phyloP scores from a whole-genome alignment of 2,113 vertebrate species.

The Connochaetes taurinus region DNA sequence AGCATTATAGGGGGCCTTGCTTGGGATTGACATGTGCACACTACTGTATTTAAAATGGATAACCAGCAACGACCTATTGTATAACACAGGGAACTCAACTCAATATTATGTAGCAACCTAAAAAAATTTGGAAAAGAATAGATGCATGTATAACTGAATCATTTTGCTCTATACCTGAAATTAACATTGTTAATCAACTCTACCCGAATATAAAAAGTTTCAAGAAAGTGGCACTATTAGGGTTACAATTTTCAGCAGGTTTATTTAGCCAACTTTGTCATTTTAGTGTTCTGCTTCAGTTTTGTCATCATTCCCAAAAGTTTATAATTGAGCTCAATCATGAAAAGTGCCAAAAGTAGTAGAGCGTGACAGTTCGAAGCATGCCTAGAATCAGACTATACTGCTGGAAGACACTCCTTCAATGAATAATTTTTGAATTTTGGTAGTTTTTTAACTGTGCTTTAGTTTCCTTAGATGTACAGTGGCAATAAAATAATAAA shows the following conservation, averaged over 20 bases:
- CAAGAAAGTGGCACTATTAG: neutral
- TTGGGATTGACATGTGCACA: neutral
- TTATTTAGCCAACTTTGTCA: neutral
- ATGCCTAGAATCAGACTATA: neutral
- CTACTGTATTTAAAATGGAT: neutral
- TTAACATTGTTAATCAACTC: neutral
- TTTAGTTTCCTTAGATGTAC: neutral
- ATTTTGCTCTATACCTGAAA: neutral
- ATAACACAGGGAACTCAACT: neutral
- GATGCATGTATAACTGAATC: neutral
- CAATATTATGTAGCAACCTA: neutral
- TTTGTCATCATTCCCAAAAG: neutral
- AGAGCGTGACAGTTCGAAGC: neutral
- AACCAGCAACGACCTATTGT: neutral
- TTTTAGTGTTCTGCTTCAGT: neutral
- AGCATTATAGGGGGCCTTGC: neutral
- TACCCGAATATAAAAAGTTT: neutral
- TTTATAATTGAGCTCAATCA: neutral
- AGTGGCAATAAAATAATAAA: neutral
- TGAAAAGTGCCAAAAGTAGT: neutral
- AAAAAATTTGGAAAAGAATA: neutral
- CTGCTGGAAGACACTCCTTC: neutral
- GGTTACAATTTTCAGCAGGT: neutral
- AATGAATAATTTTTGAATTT: neutral
- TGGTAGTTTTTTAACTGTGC: neutral